These are phyloP conservation scores for Omphaloscelis lunosa DNA, from an alignment of 2,888 invertebrate genomes.

Conservation along the genomic window DNA sequence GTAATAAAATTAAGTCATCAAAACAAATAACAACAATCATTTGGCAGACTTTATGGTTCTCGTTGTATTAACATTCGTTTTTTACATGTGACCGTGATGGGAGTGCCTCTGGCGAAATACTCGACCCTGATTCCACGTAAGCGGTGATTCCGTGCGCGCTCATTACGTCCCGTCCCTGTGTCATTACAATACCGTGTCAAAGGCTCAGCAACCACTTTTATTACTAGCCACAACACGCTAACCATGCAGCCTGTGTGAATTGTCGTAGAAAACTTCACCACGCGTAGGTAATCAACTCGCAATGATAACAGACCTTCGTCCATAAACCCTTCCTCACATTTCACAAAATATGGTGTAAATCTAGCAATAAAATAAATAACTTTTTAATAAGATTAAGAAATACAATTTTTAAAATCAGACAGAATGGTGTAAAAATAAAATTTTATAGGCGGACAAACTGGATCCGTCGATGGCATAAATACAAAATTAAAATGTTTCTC, in stretches of 20 bases:
- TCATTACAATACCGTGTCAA: constrained; percentile 71
- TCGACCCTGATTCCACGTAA: constrained; percentile 70
- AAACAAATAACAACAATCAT: constrained; percentile 71
- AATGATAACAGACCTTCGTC: constrained; percentile 69
- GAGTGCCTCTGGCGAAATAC: constrained; percentile 74
- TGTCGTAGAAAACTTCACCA: constrained; percentile 65
- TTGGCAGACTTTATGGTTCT: constrained; percentile 63
- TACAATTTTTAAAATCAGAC: constrained; percentile 71
- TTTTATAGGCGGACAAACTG: constrained; percentile 75
- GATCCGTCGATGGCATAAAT: constrained; percentile 73
- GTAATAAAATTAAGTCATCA: constrained; percentile 75
- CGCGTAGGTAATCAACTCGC: constrained; percentile 62
- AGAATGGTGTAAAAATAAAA: constrained; percentile 76
- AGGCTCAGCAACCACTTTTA: constrained; percentile 71
- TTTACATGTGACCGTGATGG: constrained; percentile 74
- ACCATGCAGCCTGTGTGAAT: constrained; percentile 58
- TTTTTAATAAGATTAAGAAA: constrained; percentile 70
- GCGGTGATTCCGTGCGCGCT: constrained; percentile 74
- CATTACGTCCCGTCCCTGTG: constrained; percentile 69
- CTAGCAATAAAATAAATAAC: constrained; percentile 70
- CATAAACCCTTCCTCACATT: constrained; percentile 56
- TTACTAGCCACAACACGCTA: constrained; percentile 71
- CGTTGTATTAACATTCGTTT: constrained; percentile 72
- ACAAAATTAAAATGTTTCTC: constrained; percentile 78
- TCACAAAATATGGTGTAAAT: constrained; percentile 64